phyloP scores from a whole-genome alignment of 2,113 vertebrate genomes.

The Leptocoma aspasia region DNA sequence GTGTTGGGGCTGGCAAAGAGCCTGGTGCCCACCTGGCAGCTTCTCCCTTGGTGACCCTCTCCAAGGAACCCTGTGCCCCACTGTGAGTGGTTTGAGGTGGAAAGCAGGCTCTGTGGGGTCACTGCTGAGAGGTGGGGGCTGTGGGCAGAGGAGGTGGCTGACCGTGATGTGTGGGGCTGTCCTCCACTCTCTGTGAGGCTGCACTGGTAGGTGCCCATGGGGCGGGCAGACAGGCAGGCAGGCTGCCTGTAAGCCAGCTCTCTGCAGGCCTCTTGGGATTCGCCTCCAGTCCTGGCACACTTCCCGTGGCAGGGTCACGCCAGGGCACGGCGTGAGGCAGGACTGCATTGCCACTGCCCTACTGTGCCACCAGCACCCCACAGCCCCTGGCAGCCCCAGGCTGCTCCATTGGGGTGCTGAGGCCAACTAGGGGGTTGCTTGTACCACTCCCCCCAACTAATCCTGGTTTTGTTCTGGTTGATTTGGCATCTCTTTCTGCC shows the following conservation, averaged over 20 bases:
- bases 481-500: not conserved
- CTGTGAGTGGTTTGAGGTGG: not conserved
- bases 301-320: not conserved
- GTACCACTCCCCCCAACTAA: not conserved
- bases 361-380: rapidly evolving
- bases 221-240: not conserved
- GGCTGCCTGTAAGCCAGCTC: not conserved
- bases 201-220: not conserved
- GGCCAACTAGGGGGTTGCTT: not conserved
- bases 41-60: not conserved
- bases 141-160: not conserved
- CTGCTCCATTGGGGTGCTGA: not conserved
- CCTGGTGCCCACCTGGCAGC: not conserved
- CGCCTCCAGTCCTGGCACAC: not conserved
- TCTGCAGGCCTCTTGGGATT: not conserved
- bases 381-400: not conserved
- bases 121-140: not conserved
- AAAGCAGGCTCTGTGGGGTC: not conserved
- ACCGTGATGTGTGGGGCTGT: not conserved
- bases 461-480: not conserved
- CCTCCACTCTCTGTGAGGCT: rapidly evolving
- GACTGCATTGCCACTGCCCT: rapidly evolving
- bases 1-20: not conserved
- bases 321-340: not conserved
- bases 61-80: rapidly evolving